A percentile compares a stretch with the other conserved stretches of the same genome.
These are phyloP conservation scores for Nasonia vitripennis DNA, from an alignment of 1,140 invertebrate species.

Conservation along the genomic window DNA sequence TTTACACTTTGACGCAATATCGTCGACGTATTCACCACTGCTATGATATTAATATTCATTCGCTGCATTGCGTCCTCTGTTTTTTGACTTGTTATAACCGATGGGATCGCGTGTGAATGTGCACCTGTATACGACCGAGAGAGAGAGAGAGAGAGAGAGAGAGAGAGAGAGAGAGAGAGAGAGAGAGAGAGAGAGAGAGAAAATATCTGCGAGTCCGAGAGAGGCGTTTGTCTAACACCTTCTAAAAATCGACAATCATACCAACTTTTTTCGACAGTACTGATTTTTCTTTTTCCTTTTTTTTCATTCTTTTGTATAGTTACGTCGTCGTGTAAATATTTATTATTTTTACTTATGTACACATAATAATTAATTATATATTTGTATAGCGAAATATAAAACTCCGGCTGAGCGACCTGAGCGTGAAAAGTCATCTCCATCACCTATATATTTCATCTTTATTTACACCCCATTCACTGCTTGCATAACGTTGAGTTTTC, in stretches of 20 bases:
- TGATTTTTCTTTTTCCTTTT: slow-evolving; percentile 59
- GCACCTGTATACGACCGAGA: neutral
- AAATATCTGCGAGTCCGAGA: slow-evolving; percentile 46
- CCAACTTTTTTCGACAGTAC: slow-evolving; percentile 66
- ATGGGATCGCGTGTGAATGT: slow-evolving; percentile 21
- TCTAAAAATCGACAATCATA: slow-evolving; percentile 67
- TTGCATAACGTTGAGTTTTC: slow-evolving; percentile 25
- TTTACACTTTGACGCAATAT: slow-evolving; percentile 45
- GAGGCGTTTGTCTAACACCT: slow-evolving; percentile 51
- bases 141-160: too few relatives aligned
- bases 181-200: neutral
- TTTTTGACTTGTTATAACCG: slow-evolving; percentile 30
- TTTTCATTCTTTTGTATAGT: slow-evolving; percentile 60
- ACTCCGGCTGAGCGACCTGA: slow-evolving; percentile 55
- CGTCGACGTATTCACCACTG: slow-evolving; percentile 4
- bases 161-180: too few relatives aligned
- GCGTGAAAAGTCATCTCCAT: slow-evolving; percentile 21
- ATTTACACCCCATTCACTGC: neutral
- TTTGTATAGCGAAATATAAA: slow-evolving; percentile 58
- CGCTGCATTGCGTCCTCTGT: neutral
- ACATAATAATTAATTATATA: slow-evolving; percentile 39
- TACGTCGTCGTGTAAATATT: slow-evolving; percentile 69
- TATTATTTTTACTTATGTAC: slow-evolving; percentile 69
- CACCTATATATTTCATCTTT: slow-evolving; percentile 38
- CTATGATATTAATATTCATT: neutral